A percentile compares a stretch with the other conserved stretches of the same genome.
These are phyloP conservation scores for Leptopilina clavipes DNA, from an alignment of 1,140 invertebrate genomes.

Conservation along the genomic window DNA sequence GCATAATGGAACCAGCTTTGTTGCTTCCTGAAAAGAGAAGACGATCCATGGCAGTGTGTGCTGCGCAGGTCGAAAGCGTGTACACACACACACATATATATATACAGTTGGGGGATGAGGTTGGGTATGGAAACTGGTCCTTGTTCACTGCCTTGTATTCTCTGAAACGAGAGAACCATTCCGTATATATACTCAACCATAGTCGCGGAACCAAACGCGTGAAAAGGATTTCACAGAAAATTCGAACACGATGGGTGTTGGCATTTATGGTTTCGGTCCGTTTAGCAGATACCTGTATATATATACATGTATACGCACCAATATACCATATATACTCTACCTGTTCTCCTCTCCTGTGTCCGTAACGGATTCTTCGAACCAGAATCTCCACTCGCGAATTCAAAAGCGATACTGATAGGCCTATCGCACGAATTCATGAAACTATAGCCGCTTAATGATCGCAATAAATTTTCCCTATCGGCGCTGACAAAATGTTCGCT, in stretches of 20 bases:
- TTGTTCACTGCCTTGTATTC: conserved; percentile 39
- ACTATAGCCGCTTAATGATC: conserved; percentile 25
- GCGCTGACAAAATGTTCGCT: conserved; percentile 10
- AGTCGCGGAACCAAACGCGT: conserved; percentile 60
- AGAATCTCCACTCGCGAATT: conserved; percentile 32
- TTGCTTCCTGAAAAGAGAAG: conserved; percentile 54
- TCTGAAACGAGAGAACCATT: conserved; percentile 39
- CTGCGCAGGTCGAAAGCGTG: conserved; percentile 20
- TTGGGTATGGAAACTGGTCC: conserved; percentile 26
- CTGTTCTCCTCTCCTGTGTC: background rate
- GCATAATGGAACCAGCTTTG: conserved; percentile 58
- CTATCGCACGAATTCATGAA: conserved; percentile 35
- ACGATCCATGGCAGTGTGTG: conserved; percentile 39
- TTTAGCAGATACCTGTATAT: conserved; percentile 37
- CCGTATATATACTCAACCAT: conserved; percentile 33
- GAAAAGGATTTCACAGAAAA: conserved; percentile 72
- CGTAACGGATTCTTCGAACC: conserved; percentile 25
- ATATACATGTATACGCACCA: background rate
- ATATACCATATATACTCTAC: conserved; percentile 15
- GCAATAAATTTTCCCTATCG: conserved; percentile 19
- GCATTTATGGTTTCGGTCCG: conserved; percentile 56
- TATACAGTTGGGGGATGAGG: conserved; percentile 25
- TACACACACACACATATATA: background rate
- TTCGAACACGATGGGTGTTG: conserved; percentile 60
- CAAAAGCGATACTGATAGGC: conserved; percentile 4